Base-by-base conservation (phyloP, 2,888 invertebrate genomes). In the Leptura quadrifasciata region DNA sequence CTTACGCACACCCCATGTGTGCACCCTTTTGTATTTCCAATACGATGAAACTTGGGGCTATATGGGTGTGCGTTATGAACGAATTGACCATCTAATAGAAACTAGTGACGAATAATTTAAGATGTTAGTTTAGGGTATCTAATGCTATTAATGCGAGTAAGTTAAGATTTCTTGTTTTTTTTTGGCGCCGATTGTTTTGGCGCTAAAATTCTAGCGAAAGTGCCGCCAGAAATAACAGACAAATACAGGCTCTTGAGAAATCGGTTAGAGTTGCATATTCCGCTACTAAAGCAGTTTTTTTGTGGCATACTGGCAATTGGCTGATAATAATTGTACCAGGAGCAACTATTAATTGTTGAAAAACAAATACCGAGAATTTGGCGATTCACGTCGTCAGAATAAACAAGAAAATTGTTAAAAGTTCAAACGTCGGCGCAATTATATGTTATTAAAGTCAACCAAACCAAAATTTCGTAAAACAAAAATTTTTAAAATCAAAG, bases 141-240 rank as follows among this genome's bases (percentile, higher is more conserved):
- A 73, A 73, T 71, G 70, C 72, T 67, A 73, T 79, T 73, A 79
- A 76, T 70, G 31, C 73, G 52, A 77, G 70, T 24, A 69, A 35
- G n/a, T 58, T 55, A 18, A 39, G 12, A 58, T 58, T 69, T 21
- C 65, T 57, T 65, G 79, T 74, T 79, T 73, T 75, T 77, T 72
- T 58, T 24, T 6, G 20, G 55, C 64, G 55, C 61, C 58, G 75
- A 73, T 71, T 74, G 72, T 68, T 76, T 80, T 80, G 79, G 80
- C 80, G 80, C 77, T 76, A 76, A 80, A 80, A 79, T 71, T 75
- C 63, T 31, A 55, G 72, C 72, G 70, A 75, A 74, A 72, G 64
- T 61, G 72, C 72, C 72, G 72, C 72, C 72, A 72, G 63, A 72
- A 72, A 27, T 55, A 72, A 72, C 72, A 63, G 72, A 72, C 63